These are phyloP conservation scores for Strigamia crassipes DNA, from an alignment of 2,888 invertebrate species.

Conservation along the genomic window DNA sequence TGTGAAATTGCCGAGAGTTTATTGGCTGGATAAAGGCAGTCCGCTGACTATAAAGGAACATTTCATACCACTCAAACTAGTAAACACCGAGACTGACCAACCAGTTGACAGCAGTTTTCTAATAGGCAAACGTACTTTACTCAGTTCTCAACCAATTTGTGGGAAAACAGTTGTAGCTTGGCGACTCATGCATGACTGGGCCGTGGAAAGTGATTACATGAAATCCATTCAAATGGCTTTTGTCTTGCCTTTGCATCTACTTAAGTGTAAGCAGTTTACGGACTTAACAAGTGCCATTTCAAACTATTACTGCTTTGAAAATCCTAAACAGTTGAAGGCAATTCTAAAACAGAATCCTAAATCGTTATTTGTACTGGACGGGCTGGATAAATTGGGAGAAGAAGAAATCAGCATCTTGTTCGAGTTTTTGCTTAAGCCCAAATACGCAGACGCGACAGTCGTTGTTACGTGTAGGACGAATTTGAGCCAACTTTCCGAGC, in stretches of 20 bases:
- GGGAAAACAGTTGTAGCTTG: neutral
- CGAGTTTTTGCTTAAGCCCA: neutral
- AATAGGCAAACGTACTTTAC: neutral
- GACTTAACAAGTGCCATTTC: neutral
- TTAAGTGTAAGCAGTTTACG: neutral
- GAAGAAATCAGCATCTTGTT: neutral
- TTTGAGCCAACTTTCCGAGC: neutral
- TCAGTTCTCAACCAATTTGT: neutral
- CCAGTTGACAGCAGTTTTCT: neutral
- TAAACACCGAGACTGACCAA: neutral
- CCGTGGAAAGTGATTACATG: neutral
- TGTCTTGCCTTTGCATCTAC: neutral
- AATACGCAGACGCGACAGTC: neutral
- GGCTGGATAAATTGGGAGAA: neutral
- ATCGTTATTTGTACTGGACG: neutral
- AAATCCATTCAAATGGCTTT: neutral
- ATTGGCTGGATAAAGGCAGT: neutral
- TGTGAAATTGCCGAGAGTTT: neutral
- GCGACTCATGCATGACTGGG: neutral
- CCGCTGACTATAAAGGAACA: neutral
- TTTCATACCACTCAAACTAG: neutral
- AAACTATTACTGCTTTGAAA: neutral
- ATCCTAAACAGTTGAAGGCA: neutral
- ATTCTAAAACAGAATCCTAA: neutral
- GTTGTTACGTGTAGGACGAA: neutral